Base-by-base conservation (phyloP, 2,113 vertebrate species). In the Antechinus stuartii region DNA sequence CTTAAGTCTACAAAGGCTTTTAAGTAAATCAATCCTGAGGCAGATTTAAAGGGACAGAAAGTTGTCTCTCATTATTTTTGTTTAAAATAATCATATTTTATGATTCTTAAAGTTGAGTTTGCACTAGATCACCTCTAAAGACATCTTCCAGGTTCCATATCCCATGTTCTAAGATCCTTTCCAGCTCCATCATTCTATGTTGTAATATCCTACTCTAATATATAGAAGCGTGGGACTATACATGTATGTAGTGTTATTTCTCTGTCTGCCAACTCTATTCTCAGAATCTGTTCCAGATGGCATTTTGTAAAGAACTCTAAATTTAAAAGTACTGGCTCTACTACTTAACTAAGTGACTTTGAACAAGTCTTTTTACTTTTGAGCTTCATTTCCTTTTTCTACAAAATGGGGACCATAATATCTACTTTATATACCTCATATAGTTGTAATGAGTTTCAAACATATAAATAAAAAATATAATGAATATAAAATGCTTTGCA, bases 1-100 rank as follows among this genome's bases (percentile, higher is more conserved):
- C 89, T 94, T 94, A 92, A 84, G 42, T 92, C 92, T 93, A 24
- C 89, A 96, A 96, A 93, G 93, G 90, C 76, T 91, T 97, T 96
- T 96, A 96, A 96, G 96, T 61, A 96, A 98, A 97, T 96, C 96
- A 95, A 92, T 95, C 94, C 90, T 91, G 54, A 90, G 92, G 94
- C 95, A 96, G 90, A 95, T 92, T 96, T 94, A 96, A 93, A 95
- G 91, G 92, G 95, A 94, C 54, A 94, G 25, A 76, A 52, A 90
- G 54, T 54, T 50, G 68, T 57, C 54, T 97, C 93, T 97, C 95
- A 96, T 96, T 94, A 92, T 95, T 91, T 95, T 96, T 94, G 50
- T 91, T 94, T 47, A 95, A 42, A 54, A 94, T 95, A 91, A 92
- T 92, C 95, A 84, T 42, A 84, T 84, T 84, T 42, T 42, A 22